A percentile compares a stretch with the other conserved stretches of the same genome.
These are phyloP conservation scores for Ptyas mucosa DNA, from an alignment of 2,113 vertebrate genomes.

Conservation along the genomic window DNA sequence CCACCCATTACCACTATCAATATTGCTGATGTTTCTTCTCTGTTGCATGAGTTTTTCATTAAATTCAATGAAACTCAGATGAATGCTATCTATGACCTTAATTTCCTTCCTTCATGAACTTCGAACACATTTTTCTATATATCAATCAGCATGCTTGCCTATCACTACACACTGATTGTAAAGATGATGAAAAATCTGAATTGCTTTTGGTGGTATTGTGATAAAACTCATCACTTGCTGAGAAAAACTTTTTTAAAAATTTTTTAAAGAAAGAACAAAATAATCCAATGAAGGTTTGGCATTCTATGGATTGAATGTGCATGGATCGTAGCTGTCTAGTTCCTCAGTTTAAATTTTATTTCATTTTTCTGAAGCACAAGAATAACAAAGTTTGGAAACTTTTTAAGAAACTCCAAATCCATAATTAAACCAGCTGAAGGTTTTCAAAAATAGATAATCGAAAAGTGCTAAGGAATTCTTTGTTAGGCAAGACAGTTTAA, in stretches of 20 bases:
- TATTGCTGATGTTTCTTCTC: neutral
- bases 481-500: neutral
- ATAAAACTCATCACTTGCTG: neutral
- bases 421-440: neutral
- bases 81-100: neutral
- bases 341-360: neutral
- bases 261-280: neutral
- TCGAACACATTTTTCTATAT: neutral
- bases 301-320: neutral
- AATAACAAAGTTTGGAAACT: neutral
- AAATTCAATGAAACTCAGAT: neutral
- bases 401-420: neutral
- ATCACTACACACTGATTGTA: neutral
- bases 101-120: neutral
- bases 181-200: neutral
- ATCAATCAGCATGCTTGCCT: neutral
- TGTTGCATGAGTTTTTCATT: conserved; percentile 12
- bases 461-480: neutral
- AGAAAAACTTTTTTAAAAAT: neutral
- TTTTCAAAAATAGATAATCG: neutral
- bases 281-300: conserved; percentile 3
- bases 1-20: neutral
- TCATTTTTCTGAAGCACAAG: neutral
- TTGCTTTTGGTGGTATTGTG: conserved; percentile 2
- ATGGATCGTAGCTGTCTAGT: neutral